Conservation (phyloP, 1,140 invertebrate genomes). For the Chelonus insularis region DNA sequence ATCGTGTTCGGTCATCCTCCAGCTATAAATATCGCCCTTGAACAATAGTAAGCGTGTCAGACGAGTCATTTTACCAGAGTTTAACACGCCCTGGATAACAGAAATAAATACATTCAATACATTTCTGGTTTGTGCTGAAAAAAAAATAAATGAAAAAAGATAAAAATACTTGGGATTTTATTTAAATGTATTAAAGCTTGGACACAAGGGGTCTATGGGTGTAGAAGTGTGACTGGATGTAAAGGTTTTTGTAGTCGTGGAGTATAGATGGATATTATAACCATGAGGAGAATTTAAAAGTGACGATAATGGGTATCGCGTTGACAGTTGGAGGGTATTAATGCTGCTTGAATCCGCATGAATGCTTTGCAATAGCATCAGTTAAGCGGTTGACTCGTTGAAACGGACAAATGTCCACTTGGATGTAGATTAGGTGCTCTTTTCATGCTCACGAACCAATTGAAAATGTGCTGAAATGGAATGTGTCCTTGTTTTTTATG, state of each 20-base stretch:
- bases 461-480: background rate
- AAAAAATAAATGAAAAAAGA: no score
- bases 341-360: slow-evolving; percentile 12
- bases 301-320: slow-evolving; percentile 3
- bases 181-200: no score
- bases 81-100: slow-evolving; percentile 3
- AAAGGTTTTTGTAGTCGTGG: no score
- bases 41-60: slow-evolving; percentile 34
- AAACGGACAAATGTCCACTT: slow-evolving; percentile 9
- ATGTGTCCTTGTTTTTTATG: background rate
- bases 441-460: slow-evolving; percentile 1
- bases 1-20: slow-evolving; percentile 48
- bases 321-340: slow-evolving; percentile 6
- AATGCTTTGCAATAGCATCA: background rate
- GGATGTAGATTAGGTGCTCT: slow-evolving; percentile 10
- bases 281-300: background rate
- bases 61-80: slow-evolving; percentile 4
- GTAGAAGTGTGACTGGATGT: no score
- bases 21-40: slow-evolving; percentile 46
- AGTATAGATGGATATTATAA: background rate
- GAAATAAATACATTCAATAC: background rate
- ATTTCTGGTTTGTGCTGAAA: no score
- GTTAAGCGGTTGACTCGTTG: slow-evolving; percentile 9
- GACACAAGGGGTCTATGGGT: no score
- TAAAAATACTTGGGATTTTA: no score